Evolutionary conservation across 2,888 invertebrate species (phyloP), one percentile per base, ranked within the genome.

Genomic region (Pristionchus mayeri): DNA sequence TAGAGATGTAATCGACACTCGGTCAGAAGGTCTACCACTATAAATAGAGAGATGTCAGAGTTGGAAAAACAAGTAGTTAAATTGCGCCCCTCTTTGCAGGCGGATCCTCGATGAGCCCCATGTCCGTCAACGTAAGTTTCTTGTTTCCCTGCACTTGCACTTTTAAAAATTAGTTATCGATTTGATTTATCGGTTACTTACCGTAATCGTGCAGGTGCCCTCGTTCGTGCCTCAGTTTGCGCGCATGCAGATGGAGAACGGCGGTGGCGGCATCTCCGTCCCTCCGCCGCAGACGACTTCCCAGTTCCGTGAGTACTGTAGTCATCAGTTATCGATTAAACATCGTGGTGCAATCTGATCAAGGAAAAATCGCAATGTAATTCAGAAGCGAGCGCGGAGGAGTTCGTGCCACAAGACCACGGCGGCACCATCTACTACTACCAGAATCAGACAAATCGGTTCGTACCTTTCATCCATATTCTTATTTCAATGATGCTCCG

Each of bases 81-180:
- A 27, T 57, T 79, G 34, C 37, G 2, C 37, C 6, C 13, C 13
- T 30, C 30, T 18, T 81, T 82, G 21, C 81, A 82, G 81, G 48
- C 81, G 9, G n/a, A 11, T 1, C 60, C 6, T n/a, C 63, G 48
- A 82, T 82, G 81, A 82, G 81, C 81, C 57, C 81, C 13, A 60
- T 82, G 81, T 82, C 81, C 44, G 81, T 63, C 48, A 82, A 82
- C n/a, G 81, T 82, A 24, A 80, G 81, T 80, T 44, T 40, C 40
- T 50, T 60, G 0, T 27, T 63, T 63, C n/a, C n/a, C n/a, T n/a
- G n/a, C n/a, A n/a, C n/a, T n/a, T n/a, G n/a, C n/a, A n/a, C n/a
- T n/a, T n/a, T n/a, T n/a, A n/a, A 75, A 75, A 48, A 34, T 75
- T 24, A 75, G 3, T 75, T 3, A 18, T 40, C 48, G 40, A 48